These are phyloP conservation scores for Microhierax caerulescens DNA, from an alignment of 2,797 vertebrate genomes.

Conservation along the genomic window DNA sequence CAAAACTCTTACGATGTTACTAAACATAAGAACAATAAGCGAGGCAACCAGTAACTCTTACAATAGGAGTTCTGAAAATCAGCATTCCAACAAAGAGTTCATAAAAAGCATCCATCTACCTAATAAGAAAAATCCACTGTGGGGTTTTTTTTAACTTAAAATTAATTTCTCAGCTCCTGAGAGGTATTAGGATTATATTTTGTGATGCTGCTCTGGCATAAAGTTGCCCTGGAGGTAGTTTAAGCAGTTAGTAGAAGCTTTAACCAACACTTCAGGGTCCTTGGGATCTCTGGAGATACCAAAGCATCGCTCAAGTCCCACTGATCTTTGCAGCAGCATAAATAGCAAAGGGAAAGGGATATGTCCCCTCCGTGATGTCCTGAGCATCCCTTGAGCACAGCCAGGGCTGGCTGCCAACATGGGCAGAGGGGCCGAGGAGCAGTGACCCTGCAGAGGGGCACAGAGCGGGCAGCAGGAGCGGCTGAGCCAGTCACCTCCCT, in stretches of 20 bases:
- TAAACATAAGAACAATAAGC: not conserved
- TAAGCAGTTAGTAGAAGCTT: not conserved
- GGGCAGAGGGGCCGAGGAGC: not conserved
- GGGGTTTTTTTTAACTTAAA: not conserved
- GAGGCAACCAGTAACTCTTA: not conserved
- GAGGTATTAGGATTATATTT: not conserved
- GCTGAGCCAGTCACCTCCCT: not conserved
- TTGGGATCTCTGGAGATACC: not conserved
- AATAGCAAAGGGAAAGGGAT: not conserved
- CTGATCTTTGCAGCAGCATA: not conserved
- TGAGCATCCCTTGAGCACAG: not conserved
- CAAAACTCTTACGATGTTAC: not conserved
- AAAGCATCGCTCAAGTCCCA: not conserved
- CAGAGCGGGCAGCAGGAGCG: not conserved
- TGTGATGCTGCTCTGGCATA: not conserved
- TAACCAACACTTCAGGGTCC: not conserved
- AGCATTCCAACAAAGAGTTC: not conserved
- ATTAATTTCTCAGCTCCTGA: not conserved
- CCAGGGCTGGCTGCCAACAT: rapidly evolving
- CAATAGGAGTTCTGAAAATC: not conserved
- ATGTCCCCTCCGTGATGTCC: not conserved
- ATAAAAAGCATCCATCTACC: not conserved
- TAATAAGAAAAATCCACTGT: not conserved
- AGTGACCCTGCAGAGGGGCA: not conserved
- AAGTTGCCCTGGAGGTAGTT: not conserved